A percentile compares a stretch with the other conserved stretches of the same genome.
phyloP scores from a whole-genome alignment of 2,113 vertebrate species.

The Phoxinus phoxinus region DNA sequence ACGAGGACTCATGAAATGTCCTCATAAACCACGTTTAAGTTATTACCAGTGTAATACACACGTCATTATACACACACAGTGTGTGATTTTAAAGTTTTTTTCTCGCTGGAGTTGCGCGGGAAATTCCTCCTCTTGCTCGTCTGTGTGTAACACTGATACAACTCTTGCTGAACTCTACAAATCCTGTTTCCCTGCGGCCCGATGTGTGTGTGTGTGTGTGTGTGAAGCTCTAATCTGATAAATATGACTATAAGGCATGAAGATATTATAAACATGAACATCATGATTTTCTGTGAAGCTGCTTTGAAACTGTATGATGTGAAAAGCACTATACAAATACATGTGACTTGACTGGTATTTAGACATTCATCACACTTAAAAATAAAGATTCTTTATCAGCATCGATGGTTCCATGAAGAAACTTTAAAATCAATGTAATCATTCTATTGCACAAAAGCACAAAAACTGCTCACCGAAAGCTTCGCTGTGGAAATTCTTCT shows the following conservation, averaged over 20 bases:
- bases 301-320: not conserved
- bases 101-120: conserved; percentile 84
- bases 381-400: no score
- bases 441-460: no score
- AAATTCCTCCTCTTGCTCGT: conserved; percentile 96
- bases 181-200: conserved; percentile 91
- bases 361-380: not conserved
- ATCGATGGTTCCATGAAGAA: no score
- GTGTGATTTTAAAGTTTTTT: conserved; percentile 77
- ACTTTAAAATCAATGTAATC: no score
- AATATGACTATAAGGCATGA: not conserved
- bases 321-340: not conserved
- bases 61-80: no score
- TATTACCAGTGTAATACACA: no score
- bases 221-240: not conserved
- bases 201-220: conserved; percentile 61
- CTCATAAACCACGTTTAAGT: no score
- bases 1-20: no score
- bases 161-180: conserved; percentile 97
- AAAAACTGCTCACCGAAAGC: no score
- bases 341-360: not conserved
- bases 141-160: conserved; percentile 97
- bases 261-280: not conserved
- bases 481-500: no score
- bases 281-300: not conserved